phyloP scores from a whole-genome alignment of 2,888 invertebrate genomes.

The Papilio gigon region DNA sequence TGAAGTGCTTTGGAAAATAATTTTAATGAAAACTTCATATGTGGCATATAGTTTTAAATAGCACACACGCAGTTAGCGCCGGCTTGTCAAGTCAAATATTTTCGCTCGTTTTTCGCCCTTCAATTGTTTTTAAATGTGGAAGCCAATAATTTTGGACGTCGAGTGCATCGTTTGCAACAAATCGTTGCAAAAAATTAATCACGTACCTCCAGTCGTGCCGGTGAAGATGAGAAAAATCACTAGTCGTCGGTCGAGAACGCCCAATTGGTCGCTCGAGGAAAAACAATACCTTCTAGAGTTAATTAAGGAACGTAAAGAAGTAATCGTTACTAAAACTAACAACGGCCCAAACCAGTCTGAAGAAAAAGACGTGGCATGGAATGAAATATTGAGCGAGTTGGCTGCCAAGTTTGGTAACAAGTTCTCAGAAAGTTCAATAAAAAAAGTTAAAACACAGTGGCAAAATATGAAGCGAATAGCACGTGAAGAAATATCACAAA shows the following conservation, averaged over 20 bases:
- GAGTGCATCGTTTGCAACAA: conserved; percentile 80
- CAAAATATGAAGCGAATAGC: conserved; percentile 79
- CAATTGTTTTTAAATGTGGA: conserved; percentile 79
- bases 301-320: conserved; percentile 71
- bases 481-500: conserved; percentile 68
- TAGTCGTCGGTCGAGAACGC: conserved; percentile 69
- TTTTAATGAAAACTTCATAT: conserved; percentile 53
- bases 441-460: conserved; percentile 79
- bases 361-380: conserved; percentile 77
- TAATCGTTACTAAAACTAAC: conserved; percentile 71
- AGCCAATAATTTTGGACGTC: conserved; percentile 76
- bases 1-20: conserved; percentile 45
- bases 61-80: conserved; percentile 51
- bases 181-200: conserved; percentile 78
- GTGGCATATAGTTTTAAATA: conserved; percentile 50
- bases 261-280: conserved; percentile 77
- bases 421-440: conserved; percentile 69
- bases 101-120: conserved; percentile 51
- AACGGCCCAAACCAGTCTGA: conserved; percentile 74
- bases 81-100: conserved; percentile 59
- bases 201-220: conserved; percentile 59
- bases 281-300: conserved; percentile 76
- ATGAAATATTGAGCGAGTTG: conserved; percentile 68
- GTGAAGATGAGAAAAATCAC: conserved; percentile 71
- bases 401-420: conserved; percentile 68